Base-by-base conservation (phyloP, 2,797 vertebrate genomes). In the Paguma larvata region DNA sequence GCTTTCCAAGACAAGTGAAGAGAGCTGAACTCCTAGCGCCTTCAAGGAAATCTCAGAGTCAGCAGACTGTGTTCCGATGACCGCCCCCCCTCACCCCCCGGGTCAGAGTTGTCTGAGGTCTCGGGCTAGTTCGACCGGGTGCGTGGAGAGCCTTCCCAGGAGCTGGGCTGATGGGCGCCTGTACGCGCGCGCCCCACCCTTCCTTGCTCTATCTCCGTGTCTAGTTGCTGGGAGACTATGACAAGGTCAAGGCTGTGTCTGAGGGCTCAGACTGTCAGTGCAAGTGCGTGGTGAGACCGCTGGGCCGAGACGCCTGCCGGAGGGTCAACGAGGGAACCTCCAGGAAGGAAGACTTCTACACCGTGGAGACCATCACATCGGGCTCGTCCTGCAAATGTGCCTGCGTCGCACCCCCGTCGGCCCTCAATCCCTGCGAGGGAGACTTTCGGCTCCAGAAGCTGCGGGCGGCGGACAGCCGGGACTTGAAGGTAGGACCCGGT, bases 171-270 rank as follows among this genome's bases (percentile, higher is more conserved):
- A 46, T 0, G 5, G 56, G 56, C 3, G 21, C 65, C 41, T 16
- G 25, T 2, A 12, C 62, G 25, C 38, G 5, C 38, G 25, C 16
- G 1, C 9, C 21, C 62, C 38, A 19, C 62, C 41, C 30, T 62
- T 65, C 14, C 48, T 90, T 6, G 73, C 13, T 93, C 15, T 96
- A 21, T 51, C 77, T 82, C 63, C 80, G 27, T 82, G 10, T 96
- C 97, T 98, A 99, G 99, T 98, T 99, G 98, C 98, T 99, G 99
- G 99, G 99, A 98, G 99, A 99, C 99, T 99, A 99, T 98, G 99
- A 99, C 99, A 99, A 99, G 98, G 99, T 99, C 98, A 99, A 99
- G 99, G 99, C 99, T 0, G 99, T 99, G 97, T 99, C 99, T 1
- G 99, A 99, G 98, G 99, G 99, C 98, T 99, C 99, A 32, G 98